A percentile compares a stretch with the other conserved stretches of the same genome.
phyloP scores from a whole-genome alignment of 2,888 invertebrate genomes.

The Sinotaia quadrata region DNA sequence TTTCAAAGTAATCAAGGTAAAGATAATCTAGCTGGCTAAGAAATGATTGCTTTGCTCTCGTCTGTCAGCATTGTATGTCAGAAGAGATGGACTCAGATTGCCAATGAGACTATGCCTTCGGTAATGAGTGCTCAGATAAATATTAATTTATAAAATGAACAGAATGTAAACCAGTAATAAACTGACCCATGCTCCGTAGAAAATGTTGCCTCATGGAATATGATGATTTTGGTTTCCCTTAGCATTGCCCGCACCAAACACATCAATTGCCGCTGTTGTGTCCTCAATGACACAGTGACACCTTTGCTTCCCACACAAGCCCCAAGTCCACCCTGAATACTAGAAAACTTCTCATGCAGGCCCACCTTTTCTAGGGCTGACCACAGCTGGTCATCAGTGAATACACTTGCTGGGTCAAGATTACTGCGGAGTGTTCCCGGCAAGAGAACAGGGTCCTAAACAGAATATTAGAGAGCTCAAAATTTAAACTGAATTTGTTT shows the following conservation, averaged over 20 bases:
- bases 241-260: constrained; percentile 57
- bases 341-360: constrained; percentile 47
- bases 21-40: too few relatives aligned
- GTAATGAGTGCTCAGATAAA: too few relatives aligned
- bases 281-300: constrained; percentile 47
- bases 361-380: constrained; percentile 53
- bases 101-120: too few relatives aligned
- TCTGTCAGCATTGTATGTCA: too few relatives aligned
- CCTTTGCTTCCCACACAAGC: constrained; percentile 46
- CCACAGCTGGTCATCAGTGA: constrained; percentile 58
- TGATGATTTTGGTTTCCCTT: constrained; percentile 56
- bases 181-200: constrained; percentile 56
- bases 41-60: too few relatives aligned
- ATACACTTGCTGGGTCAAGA: constrained; percentile 59
- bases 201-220: constrained; percentile 67
- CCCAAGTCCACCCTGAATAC: constrained; percentile 49
- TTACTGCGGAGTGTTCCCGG: constrained; percentile 60
- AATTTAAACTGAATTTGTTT: not conserved
- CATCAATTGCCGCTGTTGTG: constrained; percentile 52
- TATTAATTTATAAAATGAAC: too few relatives aligned
- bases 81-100: too few relatives aligned
- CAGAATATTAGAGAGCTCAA: not conserved
- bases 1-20: too few relatives aligned
- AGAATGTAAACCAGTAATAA: too few relatives aligned
- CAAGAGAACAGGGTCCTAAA: constrained; percentile 62